phyloP scores from a whole-genome alignment of 2,797 vertebrate species.

The Tamandua tetradactyla region DNA sequence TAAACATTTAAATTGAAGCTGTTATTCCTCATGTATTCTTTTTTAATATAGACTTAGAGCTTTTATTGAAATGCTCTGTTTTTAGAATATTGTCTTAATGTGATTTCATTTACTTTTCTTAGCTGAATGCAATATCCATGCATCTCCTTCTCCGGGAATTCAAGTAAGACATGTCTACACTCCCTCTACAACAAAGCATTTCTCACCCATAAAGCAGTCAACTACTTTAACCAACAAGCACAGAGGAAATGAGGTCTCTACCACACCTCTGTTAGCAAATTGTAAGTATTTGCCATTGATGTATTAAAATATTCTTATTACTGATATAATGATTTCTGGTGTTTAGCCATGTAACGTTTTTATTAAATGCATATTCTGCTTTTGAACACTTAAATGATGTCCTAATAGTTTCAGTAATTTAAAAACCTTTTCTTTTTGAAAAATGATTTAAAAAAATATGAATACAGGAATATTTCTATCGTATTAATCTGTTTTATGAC shows the following conservation, averaged over 20 bases:
- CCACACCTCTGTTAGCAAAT: constrained; percentile 95
- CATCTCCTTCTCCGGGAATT: constrained; percentile 97
- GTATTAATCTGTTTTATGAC: too few relatives aligned
- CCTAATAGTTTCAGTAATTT: constrained; percentile 45
- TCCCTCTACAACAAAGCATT: constrained; percentile 98
- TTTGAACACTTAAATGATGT: constrained; percentile 18
- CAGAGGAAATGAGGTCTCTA: constrained; percentile 97
- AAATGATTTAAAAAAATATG: too few relatives aligned
- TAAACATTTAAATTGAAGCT: constrained; percentile 46
- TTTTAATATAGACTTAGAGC: constrained; percentile 8
- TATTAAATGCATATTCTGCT: constrained; percentile 9
- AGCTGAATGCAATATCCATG: constrained; percentile 99
- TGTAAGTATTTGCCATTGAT: constrained; percentile 88
- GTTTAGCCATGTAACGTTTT: constrained; percentile 48
- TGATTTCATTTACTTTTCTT: constrained; percentile 71
- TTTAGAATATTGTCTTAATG: constrained; percentile 71
- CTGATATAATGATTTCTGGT: not conserved
- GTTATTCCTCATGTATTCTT: not conserved
- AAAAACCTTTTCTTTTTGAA: not conserved
- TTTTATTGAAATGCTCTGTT: constrained; percentile 27
- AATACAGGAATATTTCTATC: too few relatives aligned
- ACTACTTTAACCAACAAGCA: constrained; percentile 99
- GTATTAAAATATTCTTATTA: constrained; percentile 5
- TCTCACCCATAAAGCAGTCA: constrained; percentile 99
- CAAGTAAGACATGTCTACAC: constrained; percentile 99